Conservation (phyloP, 2,797 vertebrate species). For the Astyanax mexicanus region DNA sequence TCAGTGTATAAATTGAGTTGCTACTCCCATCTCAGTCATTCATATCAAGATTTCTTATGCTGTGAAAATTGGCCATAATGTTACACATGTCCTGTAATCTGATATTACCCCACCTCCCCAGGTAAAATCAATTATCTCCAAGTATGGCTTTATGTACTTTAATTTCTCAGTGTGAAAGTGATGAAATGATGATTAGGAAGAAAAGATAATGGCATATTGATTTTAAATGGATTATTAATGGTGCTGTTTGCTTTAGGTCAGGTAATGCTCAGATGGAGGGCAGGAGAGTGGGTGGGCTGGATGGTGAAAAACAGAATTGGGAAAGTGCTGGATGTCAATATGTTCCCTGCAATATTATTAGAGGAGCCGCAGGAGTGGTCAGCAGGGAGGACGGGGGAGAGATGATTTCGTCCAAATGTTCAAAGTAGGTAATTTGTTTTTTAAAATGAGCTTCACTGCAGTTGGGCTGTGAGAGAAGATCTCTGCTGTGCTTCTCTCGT, state of each 20-base stretch:
- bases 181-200: too few relatives aligned
- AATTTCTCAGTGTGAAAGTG: too few relatives aligned
- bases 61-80: too few relatives aligned
- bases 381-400: background rate
- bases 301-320: background rate
- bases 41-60: too few relatives aligned
- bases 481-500: background rate
- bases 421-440: slow-evolving; percentile 18
- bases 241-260: background rate
- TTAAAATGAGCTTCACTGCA: slow-evolving; percentile 18
- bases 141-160: too few relatives aligned
- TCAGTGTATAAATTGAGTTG: too few relatives aligned
- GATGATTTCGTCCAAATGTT: background rate
- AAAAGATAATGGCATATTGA: background rate
- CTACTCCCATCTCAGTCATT: too few relatives aligned
- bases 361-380: slow-evolving; percentile 5
- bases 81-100: too few relatives aligned
- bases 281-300: background rate
- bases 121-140: too few relatives aligned
- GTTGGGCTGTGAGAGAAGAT: background rate
- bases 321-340: background rate
- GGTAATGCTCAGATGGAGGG: background rate
- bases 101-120: too few relatives aligned
- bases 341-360: background rate
- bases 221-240: background rate